Evolutionary conservation across 2,888 invertebrate genomes (phyloP), one percentile per base, ranked within the genome.

Genomic region (Drosophila mettleri): DNA sequence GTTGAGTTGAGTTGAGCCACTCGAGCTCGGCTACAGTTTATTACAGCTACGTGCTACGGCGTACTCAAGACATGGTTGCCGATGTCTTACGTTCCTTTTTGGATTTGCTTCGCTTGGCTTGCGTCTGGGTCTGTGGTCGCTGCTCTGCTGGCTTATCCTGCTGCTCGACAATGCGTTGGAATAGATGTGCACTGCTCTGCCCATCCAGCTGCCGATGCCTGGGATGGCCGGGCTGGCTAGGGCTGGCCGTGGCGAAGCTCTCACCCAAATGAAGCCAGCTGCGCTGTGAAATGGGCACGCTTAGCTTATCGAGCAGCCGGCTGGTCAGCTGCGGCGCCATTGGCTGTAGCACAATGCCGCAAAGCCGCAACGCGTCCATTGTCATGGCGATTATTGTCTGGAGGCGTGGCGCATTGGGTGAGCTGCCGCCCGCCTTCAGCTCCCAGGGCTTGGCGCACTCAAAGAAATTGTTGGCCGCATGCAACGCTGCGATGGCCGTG

Each of bases 391-490:
- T 93, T 52, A 98, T 94, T 16, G 95, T 94, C 86, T 95, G 94
- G 2, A 97, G 92, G 82, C 95, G 93, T 43, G 94, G 93, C 51
- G 94, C 69, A 72, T 91, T 93, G 22, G 84, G 75, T 57, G 71
- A 58, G 4, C 22, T 58, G 52, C 39, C 64, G 49, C 58, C 71
- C 16, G 58, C 96, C 57, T 93, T 94, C 65, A 99, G 93, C 77
- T 95, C 94, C 99, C 99, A 99, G 0, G 99, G 99, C 90, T 96
- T 95, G 80, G 95, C 94, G 4, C 95, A 93, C 88, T 98, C 96
- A 86, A 99, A 95, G 93, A 98, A 97, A 67, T 94, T 93, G 93
- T 99, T 99, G 18, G 97, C 95, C 29, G 94, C 93, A 87, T 96
- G 96, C 12, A 98, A 92, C 0, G 95, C 94, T 12, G 94, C 93